Percentiles rank a stretch among this genome's conserved stretches.
Evolutionary conservation across 2,797 vertebrate species (phyloP).

Genomic region (Carapus acus): DNA sequence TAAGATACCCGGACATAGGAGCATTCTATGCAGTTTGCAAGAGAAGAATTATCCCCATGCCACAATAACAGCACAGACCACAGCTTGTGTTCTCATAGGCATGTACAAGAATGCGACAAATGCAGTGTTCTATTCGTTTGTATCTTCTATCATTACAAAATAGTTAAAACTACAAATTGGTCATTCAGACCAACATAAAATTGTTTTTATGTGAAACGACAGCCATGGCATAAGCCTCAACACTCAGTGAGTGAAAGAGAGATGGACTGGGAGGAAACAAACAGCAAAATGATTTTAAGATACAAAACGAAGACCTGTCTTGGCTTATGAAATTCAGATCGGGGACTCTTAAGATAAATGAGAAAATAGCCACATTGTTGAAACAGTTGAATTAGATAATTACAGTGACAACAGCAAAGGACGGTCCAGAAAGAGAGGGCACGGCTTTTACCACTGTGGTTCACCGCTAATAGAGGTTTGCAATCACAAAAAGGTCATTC

Average conservation of each 20-base stretch:
- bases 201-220: conserved; percentile 43
- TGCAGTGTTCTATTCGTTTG: conserved; percentile 26
- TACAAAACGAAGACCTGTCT: conserved; percentile 14
- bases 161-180: conserved; percentile 48
- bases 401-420: conserved; percentile 35
- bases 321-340: conserved; percentile 21
- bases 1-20: no score
- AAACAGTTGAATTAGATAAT: conserved; percentile 47
- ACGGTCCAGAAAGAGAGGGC: conserved; percentile 36
- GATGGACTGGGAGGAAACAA: conserved; percentile 22
- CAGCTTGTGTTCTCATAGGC: conserved; percentile 8
- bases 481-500: conserved; percentile 69
- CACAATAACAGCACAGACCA: conserved; percentile 13
- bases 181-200: conserved; percentile 54
- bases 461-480: conserved; percentile 60
- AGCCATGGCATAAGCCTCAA: conserved; percentile 30
- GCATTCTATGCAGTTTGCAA: conserved; percentile 1
- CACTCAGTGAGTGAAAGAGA: conserved; percentile 43
- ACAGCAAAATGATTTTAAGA: neutral
- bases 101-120: conserved; percentile 2
- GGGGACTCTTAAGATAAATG: conserved; percentile 32
- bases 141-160: conserved; percentile 38
- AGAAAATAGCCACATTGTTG: conserved; percentile 31
- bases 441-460: conserved; percentile 45
- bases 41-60: conserved; percentile 13